phyloP scores from a whole-genome alignment of 1,140 invertebrate species.

The Anagrus nilaparvatae region DNA sequence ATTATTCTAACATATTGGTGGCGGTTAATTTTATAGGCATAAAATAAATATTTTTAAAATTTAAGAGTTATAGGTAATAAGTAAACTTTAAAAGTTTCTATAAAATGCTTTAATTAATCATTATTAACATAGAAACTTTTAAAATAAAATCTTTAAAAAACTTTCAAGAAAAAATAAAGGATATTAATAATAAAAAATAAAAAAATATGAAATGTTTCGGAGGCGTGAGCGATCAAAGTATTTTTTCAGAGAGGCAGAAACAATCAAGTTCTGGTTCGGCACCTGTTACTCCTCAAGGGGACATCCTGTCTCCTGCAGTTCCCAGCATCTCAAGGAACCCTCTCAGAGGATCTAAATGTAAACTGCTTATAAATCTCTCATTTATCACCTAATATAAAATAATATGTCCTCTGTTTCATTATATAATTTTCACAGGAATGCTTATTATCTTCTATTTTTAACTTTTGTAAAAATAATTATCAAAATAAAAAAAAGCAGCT shows the following conservation, averaged over 20 bases:
- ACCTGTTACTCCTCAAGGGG: constrained; percentile 40
- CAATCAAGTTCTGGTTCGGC: constrained; percentile 42
- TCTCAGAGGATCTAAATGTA: constrained; percentile 72
- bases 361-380: constrained; percentile 33
- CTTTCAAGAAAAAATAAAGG: too few species aligned
- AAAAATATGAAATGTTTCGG: constrained; percentile 19
- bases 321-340: constrained; percentile 57
- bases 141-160: too few species aligned
- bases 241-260: constrained; percentile 43
- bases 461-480: too few species aligned
- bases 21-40: constrained; percentile 24
- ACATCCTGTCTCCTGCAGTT: constrained; percentile 40
- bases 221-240: constrained; percentile 40
- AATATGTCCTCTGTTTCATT: neutral
- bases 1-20: constrained; percentile 29
- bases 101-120: too few species aligned
- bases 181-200: too few species aligned
- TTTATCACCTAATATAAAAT: constrained; percentile 11
- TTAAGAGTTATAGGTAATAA: too few species aligned
- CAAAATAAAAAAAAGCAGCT: too few species aligned
- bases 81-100: too few species aligned
- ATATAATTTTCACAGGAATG: neutral
- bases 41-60: constrained; percentile 14
- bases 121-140: too few species aligned
- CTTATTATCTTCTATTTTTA: neutral